A percentile compares a stretch with the other conserved stretches of the same genome.
Conservation (phyloP, 2,888 invertebrate genomes). For the Carabus problematicus region DNA sequence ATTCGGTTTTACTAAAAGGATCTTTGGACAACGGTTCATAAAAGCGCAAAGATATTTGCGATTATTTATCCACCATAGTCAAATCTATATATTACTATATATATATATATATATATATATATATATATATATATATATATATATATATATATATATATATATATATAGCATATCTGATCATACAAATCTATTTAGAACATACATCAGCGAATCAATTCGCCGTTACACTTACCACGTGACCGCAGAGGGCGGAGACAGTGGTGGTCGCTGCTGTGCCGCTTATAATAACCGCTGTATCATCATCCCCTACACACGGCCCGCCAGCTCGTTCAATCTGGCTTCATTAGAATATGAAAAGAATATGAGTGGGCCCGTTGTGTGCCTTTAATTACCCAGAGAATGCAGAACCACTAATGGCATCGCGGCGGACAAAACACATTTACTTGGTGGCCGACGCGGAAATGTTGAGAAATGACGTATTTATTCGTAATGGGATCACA, state of each 20-base stretch:
- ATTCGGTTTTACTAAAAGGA: background rate
- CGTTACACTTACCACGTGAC: background rate
- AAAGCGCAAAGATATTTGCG: too few species aligned
- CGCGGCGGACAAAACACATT: constrained; percentile 5
- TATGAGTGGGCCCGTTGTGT: constrained; percentile 48
- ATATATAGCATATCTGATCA: too few species aligned
- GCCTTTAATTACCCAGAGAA: constrained; percentile 52
- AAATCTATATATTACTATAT: too few species aligned
- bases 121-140: too few species aligned
- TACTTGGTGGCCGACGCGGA: background rate
- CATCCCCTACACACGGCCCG: background rate
- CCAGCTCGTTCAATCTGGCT: constrained; percentile 22
- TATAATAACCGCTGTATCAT: too few species aligned
- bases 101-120: too few species aligned
- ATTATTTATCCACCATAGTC: background rate
- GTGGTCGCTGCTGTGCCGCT: too few species aligned
- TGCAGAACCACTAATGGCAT: constrained; percentile 41
- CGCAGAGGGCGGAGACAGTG: too few species aligned
- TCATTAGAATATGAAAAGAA: constrained; percentile 57
- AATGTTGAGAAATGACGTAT: constrained; percentile 6
- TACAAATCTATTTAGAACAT: background rate
- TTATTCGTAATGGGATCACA: constrained; percentile 26
- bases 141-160: too few species aligned
- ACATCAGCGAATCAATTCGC: background rate
- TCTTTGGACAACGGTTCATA: too few species aligned